phyloP scores from a whole-genome alignment of 2,888 invertebrate genomes.

The Hymenopus coronatus region DNA sequence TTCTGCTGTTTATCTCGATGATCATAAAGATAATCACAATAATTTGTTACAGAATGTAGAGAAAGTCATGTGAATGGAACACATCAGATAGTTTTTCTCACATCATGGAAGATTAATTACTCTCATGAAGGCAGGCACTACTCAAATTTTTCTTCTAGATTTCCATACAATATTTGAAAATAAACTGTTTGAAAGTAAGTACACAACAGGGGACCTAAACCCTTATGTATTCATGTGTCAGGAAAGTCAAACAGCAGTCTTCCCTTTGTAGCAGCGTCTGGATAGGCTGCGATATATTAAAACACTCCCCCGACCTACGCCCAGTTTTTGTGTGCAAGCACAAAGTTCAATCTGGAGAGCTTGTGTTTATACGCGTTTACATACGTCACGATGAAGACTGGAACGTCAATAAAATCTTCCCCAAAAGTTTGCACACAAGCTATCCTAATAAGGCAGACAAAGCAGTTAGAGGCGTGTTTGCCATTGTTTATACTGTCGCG shows the following conservation, averaged over 20 bases:
- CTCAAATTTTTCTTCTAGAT: no score
- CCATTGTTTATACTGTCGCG: constrained; percentile 17
- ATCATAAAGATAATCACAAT: no score
- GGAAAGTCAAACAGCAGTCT: background rate
- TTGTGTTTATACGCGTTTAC: background rate
- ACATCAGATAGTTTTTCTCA: no score
- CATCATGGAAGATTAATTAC: no score
- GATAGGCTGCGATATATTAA: background rate
- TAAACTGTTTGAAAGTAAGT: background rate
- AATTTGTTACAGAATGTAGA: no score
- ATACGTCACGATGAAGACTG: background rate
- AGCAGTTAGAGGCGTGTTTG: constrained; percentile 13
- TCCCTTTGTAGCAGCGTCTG: background rate
- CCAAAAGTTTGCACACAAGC: background rate
- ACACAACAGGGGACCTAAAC: background rate
- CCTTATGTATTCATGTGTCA: background rate
- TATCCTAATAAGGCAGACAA: constrained; percentile 18
- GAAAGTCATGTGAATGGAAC: no score
- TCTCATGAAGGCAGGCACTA: no score
- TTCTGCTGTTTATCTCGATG: no score
- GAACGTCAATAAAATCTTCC: background rate
- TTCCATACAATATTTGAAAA: no score
- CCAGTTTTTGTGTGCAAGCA: background rate
- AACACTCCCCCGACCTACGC: background rate
- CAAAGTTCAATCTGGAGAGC: background rate